Evolutionary conservation across 1,140 invertebrate species (phyloP).

Genomic region (Bombus consobrinus): DNA sequence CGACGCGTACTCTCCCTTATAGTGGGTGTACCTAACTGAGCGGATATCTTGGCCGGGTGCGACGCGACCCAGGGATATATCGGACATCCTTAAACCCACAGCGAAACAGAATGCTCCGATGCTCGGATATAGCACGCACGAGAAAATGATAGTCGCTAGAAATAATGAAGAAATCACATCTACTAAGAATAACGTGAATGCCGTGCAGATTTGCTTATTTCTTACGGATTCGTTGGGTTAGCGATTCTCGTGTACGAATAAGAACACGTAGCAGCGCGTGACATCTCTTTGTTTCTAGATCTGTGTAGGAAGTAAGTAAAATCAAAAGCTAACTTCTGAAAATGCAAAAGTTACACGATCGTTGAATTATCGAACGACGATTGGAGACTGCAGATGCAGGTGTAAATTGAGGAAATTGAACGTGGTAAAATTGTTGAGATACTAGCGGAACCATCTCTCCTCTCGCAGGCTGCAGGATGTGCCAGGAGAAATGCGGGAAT

Average conservation of each 20-base stretch:
- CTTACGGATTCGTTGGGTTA: too few relatives aligned
- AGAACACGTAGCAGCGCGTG: too few relatives aligned
- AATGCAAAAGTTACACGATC: too few relatives aligned
- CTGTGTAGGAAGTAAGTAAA: rapidly evolving
- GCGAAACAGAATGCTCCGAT: not conserved
- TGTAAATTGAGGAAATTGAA: not conserved
- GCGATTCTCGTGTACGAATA: too few relatives aligned
- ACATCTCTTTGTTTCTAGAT: too few relatives aligned
- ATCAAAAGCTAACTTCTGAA: rapidly evolving
- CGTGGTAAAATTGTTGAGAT: not conserved
- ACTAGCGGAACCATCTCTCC: not conserved
- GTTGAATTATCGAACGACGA: not conserved
- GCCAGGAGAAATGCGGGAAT: constrained; percentile 41
- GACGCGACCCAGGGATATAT: constrained; percentile 23
- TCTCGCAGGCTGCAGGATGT: constrained; percentile 21
- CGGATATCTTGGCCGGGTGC: constrained; percentile 44
- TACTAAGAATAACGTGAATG: too few relatives aligned
- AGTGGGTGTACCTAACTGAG: constrained; percentile 55
- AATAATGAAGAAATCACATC: not conserved
- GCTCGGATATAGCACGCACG: not conserved
- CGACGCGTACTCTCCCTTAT: constrained; percentile 61
- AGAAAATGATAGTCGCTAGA: not conserved
- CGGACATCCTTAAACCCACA: constrained; percentile 22
- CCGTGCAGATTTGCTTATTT: too few relatives aligned
- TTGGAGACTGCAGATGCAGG: not conserved